These are phyloP conservation scores for Dasyprocta punctata DNA, from an alignment of 2,113 vertebrate species.

Conservation along the genomic window DNA sequence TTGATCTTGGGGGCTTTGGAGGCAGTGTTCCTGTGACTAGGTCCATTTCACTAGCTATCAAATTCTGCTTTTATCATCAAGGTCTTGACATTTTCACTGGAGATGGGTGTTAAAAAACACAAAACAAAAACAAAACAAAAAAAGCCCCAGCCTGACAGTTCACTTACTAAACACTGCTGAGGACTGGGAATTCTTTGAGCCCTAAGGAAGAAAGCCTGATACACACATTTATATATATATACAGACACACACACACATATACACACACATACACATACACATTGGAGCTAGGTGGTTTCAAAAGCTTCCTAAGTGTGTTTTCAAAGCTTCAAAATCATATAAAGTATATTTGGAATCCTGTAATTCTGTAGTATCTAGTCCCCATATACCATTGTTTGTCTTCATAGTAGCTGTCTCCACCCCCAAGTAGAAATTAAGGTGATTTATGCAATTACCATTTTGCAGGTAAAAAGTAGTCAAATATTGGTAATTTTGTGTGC, in stretches of 20 bases:
- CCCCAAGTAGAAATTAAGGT: conserved; percentile 29
- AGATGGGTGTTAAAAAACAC: not conserved
- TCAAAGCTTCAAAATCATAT: not conserved
- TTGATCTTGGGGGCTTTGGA: conserved; percentile 6
- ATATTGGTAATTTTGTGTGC: conserved; percentile 17
- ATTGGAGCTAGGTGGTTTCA: not conserved
- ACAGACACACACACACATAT: not conserved
- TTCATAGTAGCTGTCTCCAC: not conserved
- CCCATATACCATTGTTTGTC: not conserved
- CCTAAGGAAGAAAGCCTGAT: not conserved
- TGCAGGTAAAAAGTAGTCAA: conserved; percentile 7
- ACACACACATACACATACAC: not conserved
- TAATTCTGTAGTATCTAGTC: conserved; percentile 37
- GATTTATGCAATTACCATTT: conserved; percentile 41
- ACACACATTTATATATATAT: not conserved
- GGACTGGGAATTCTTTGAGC: not conserved
- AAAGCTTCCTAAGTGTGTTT: not conserved
- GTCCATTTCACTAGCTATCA: conserved; percentile 17
- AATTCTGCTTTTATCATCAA: conserved; percentile 66
- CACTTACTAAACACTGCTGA: not conserved
- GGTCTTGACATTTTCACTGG: conserved; percentile 30
- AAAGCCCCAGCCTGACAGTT: not conserved
- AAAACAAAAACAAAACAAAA: not conserved
- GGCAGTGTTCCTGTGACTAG: not conserved
- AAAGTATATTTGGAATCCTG: conserved; percentile 24